Conservation (phyloP, 2,113 vertebrate genomes). For the Pluvialis apricaria region DNA sequence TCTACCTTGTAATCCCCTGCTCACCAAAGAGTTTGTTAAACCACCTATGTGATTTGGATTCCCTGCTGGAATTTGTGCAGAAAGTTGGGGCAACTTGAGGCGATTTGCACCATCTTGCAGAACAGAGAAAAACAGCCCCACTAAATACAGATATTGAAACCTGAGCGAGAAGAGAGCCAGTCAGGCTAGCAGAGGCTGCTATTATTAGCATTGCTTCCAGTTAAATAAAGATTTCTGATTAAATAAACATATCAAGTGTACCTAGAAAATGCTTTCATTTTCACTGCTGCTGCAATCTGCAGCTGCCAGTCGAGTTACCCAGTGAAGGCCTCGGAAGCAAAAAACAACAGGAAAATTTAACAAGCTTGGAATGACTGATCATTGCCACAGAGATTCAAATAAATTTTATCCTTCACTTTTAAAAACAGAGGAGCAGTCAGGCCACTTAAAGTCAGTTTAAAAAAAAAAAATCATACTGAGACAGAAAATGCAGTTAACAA, state of each 20-base stretch:
- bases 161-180: neutral
- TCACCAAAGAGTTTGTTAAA: neutral
- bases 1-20: neutral
- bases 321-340: neutral
- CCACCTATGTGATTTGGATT: neutral
- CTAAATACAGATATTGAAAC: neutral
- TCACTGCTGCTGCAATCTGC: neutral
- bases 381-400: neutral
- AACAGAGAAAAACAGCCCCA: neutral
- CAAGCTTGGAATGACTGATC: neutral
- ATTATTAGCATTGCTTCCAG: neutral
- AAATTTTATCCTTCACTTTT: neutral
- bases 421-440: neutral
- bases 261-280: neutral
- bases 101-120: neutral
- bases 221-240: slow-evolving; percentile 7
- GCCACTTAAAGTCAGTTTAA: neutral
- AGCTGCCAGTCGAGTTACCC: neutral
- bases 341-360: neutral
- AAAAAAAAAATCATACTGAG: neutral
- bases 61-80: neutral
- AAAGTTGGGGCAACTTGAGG: neutral
- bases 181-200: neutral
- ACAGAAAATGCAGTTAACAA: neutral
- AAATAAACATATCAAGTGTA: neutral